Evolutionary conservation across 1,140 invertebrate species (phyloP).

Genomic region (Aricia agestis): DNA sequence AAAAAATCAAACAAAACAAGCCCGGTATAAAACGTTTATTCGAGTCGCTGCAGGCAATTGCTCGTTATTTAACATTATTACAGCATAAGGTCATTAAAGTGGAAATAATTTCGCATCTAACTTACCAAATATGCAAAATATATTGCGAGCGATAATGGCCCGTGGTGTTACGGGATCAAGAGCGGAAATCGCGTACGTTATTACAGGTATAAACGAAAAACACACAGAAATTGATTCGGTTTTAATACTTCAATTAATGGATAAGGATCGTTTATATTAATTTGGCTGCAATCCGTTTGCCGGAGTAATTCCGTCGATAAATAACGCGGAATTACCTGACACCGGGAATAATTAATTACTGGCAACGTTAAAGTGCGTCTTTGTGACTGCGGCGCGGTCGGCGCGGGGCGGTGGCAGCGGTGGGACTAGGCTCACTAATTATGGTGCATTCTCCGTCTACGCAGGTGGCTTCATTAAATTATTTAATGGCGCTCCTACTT

Average conservation of each 20-base stretch:
- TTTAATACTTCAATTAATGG: constrained; percentile 58
- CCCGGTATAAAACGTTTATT: constrained; percentile 31
- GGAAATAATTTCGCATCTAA: constrained; percentile 41
- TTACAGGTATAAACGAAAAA: constrained; percentile 12
- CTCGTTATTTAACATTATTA: constrained; percentile 37
- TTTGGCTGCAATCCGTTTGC: constrained; percentile 41
- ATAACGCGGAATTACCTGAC: constrained; percentile 44
- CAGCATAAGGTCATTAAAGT: constrained; percentile 34
- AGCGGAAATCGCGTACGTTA: constrained; percentile 9
- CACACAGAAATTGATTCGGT: constrained; percentile 40
- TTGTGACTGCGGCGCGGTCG: constrained; percentile 1
- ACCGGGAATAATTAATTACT: constrained; percentile 41
- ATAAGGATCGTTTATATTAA: constrained; percentile 51
- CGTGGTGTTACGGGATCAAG: background rate
- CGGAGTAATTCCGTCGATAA: constrained; percentile 40
- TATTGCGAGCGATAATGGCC: constrained; percentile 16
- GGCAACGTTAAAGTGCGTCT: constrained; percentile 18
- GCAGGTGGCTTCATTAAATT: constrained; percentile 8
- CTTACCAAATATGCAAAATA: constrained; percentile 24
- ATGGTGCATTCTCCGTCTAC: background rate
- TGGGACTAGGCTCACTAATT: constrained; percentile 10
- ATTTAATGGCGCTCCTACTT: background rate
- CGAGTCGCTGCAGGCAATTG: constrained; percentile 26
- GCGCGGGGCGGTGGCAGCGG: background rate
- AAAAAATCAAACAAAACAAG: constrained; percentile 36